Evolutionary conservation across 2,888 invertebrate species (phyloP), one percentile per base, ranked within the genome.

Genomic region (Xestoiulus laeticollis): DNA sequence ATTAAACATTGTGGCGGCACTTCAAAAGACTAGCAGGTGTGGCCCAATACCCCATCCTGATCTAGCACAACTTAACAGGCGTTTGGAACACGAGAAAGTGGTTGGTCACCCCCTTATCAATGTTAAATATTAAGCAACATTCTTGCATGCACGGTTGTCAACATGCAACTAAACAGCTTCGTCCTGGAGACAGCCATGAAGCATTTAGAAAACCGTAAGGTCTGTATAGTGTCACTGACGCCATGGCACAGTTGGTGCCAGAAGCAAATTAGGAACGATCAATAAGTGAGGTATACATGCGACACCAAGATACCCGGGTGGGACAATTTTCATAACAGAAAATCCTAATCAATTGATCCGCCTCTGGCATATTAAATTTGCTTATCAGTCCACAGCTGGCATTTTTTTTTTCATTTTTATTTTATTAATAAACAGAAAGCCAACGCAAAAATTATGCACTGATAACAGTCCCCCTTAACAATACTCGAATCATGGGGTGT

Each of bases 151-250:
- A 78, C 14, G 78, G 78, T 78, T 78, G 78, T 14, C 78, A 78
- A 14, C 78, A 14, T 30, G 78, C 78, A 78, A 30, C 68, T 10
- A 68, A 1, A 26, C 68, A 68, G 68, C 22, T 68, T 68, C 8
- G 78, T 78, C 78, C 78, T 78, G 78, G 78, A 30, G 78, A 78
- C 78, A 78, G 30, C 30, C 78, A 78, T 30, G 78, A 78, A 78
- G 78, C 78, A 30, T 30, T 30, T 12, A 78, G 78, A 68, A 78
- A 78, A 16, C 78, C 14, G 5, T 4, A 30, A 14, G 78, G 78
- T 68, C 68, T 26, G 14, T n/a, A n/a, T 26, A 22, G 19, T 48
- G 48, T 48, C 48, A 48, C 48, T 19, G 19, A 48, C 48, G 48
- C 48, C 48, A 48, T 19, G 16, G 1, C 30, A 10, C 30, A 14